phyloP scores from a whole-genome alignment of 2,888 invertebrate genomes.

The Volucella inflata region DNA sequence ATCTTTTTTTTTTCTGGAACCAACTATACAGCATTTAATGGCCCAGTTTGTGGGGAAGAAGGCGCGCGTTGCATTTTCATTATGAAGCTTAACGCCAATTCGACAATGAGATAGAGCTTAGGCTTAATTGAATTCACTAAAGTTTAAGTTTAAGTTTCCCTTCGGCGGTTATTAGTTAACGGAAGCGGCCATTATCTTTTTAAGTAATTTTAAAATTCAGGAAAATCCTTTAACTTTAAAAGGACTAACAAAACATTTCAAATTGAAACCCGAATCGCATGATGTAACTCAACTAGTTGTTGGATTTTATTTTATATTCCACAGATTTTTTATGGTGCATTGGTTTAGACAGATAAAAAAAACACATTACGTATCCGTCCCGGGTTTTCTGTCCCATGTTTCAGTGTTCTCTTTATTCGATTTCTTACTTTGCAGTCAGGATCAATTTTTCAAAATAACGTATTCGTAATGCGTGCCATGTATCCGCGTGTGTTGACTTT shows the following conservation, averaged over 20 bases:
- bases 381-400: background rate
- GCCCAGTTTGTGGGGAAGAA: conserved; percentile 17
- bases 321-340: conserved; percentile 27
- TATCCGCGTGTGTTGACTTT: conserved; percentile 66
- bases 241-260: background rate
- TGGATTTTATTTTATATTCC: conserved; percentile 16
- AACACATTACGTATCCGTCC: conserved; percentile 48
- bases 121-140: conserved; percentile 52
- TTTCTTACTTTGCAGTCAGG: conserved; percentile 27
- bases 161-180: conserved; percentile 22
- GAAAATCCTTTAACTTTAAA: conserved; percentile 19
- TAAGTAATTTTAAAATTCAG: background rate
- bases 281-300: conserved; percentile 9
- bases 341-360: background rate
- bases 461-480: conserved; percentile 52
- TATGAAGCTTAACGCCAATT: conserved; percentile 7
- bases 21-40: conserved; percentile 37
- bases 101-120: background rate
- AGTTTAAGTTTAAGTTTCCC: background rate
- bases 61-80: conserved; percentile 35
- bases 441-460: conserved; percentile 57
- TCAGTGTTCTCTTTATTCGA: background rate
- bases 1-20: conserved; percentile 12
- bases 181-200: conserved; percentile 16
- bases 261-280: conserved; percentile 40